phyloP scores from a whole-genome alignment of 2,113 vertebrate species.

The Alces alces region DNA sequence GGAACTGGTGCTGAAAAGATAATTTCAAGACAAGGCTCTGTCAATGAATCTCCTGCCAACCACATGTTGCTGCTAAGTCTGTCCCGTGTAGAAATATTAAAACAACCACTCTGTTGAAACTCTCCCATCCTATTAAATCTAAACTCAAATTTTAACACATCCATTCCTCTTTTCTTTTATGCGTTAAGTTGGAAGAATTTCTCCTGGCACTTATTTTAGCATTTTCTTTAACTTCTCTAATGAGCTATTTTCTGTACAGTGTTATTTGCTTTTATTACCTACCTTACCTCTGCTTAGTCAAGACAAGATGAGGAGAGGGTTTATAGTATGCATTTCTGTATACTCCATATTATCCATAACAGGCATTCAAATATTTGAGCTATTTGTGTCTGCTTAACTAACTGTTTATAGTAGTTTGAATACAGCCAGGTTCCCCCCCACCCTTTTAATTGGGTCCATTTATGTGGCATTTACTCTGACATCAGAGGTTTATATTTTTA shows the following conservation, averaged over 20 bases:
- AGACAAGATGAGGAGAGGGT: not conserved
- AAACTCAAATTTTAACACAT: not conserved
- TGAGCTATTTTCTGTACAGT: not conserved
- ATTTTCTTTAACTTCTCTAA: not conserved
- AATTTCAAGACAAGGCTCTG: not conserved
- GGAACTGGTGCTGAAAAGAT: not conserved
- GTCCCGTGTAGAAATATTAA: not conserved
- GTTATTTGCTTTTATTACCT: not conserved
- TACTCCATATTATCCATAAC: not conserved
- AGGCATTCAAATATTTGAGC: not conserved
- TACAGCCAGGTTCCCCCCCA: not conserved
- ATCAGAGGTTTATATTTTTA: not conserved
- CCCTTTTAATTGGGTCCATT: not conserved
- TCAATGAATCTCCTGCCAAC: not conserved
- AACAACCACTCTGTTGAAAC: not conserved
- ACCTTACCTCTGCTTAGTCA: not conserved
- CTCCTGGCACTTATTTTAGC: not conserved
- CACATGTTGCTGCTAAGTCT: not conserved
- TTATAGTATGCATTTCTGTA: not conserved
- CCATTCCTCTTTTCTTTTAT: not conserved
- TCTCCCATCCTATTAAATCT: not conserved
- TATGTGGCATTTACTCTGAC: not conserved
- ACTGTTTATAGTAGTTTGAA: not conserved
- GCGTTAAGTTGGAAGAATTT: not conserved
- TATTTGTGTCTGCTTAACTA: not conserved